Conservation (phyloP, 2,888 invertebrate genomes). For the Spatulosminthurus flaviceps region DNA sequence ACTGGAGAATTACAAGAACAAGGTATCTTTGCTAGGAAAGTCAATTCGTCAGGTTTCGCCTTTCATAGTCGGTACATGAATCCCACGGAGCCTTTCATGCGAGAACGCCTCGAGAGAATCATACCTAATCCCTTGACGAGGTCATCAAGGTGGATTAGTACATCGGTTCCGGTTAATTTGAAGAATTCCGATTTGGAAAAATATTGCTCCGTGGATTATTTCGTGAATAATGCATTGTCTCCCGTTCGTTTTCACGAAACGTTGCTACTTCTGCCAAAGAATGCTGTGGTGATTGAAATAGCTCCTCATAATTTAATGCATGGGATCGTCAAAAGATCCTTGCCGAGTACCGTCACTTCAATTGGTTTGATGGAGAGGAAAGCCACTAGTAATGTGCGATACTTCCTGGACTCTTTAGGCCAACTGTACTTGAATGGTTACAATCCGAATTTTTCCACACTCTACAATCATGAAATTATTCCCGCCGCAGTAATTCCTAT, state of each 20-base stretch:
- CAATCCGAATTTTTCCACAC: constrained; percentile 76
- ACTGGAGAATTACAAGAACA: constrained; percentile 76
- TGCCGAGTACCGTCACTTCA: constrained; percentile 67
- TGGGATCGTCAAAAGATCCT: constrained; percentile 69
- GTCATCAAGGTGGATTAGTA: constrained; percentile 69
- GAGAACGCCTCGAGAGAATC: constrained; percentile 76
- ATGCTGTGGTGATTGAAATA: constrained; percentile 68
- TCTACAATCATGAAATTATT: constrained; percentile 78
- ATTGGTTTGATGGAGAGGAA: constrained; percentile 69
- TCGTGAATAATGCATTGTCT: constrained; percentile 69
- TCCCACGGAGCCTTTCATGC: constrained; percentile 81
- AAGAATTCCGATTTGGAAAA: constrained; percentile 68
- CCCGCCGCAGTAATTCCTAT: constrained; percentile 89
- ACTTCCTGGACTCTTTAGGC: constrained; percentile 74
- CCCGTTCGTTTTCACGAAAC: constrained; percentile 71
- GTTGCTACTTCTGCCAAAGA: constrained; percentile 69
- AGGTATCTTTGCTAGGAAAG: constrained; percentile 82
- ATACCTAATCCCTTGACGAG: constrained; percentile 69
- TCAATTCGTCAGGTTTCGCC: constrained; percentile 86
- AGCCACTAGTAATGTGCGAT: constrained; percentile 70
- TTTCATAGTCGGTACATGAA: constrained; percentile 93
- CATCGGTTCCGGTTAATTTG: constrained; percentile 69
- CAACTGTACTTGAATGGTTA: constrained; percentile 81
- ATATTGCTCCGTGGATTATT: constrained; percentile 71
- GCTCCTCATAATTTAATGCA: constrained; percentile 68